phyloP scores from a whole-genome alignment of 2,888 invertebrate genomes.

The Flexamia atlantica region DNA sequence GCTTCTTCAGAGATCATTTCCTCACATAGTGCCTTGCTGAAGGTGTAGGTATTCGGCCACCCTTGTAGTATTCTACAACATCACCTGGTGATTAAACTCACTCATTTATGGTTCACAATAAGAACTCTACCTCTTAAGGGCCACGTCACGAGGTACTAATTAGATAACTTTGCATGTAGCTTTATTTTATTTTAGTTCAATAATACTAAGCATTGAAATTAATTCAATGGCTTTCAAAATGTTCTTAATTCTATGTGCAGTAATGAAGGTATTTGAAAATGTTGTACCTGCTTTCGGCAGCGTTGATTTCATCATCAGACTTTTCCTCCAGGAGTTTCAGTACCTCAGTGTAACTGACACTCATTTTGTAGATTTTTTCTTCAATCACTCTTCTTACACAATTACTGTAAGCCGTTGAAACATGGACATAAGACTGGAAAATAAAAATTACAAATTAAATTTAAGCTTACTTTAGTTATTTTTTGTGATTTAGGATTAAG shows the following conservation, averaged over 20 bases:
- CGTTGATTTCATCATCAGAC: constrained; percentile 73
- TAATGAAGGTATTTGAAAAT: no score
- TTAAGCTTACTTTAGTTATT: no score
- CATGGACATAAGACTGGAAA: constrained; percentile 20
- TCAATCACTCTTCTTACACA: constrained; percentile 24
- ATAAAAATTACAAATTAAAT: not conserved
- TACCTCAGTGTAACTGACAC: not conserved
- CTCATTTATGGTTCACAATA: no score
- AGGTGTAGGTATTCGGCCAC: constrained; percentile 92
- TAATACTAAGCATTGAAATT: no score
- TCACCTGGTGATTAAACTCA: not conserved
- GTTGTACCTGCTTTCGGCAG: constrained; percentile 71
- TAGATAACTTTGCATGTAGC: no score
- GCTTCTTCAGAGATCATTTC: constrained; percentile 80
- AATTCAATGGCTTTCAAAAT: no score
- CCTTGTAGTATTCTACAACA: constrained; percentile 71
- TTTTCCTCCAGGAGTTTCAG: constrained; percentile 70
- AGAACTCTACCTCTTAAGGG: no score
- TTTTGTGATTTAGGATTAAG: no score
- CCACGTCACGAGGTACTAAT: no score
- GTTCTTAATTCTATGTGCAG: no score
- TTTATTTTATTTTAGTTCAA: no score
- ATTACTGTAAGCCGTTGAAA: constrained; percentile 1
- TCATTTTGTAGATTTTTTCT: not conserved
- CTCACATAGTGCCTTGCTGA: constrained; percentile 91